Conservation (phyloP, 2,113 vertebrate species). For the Platichthys flesus region DNA sequence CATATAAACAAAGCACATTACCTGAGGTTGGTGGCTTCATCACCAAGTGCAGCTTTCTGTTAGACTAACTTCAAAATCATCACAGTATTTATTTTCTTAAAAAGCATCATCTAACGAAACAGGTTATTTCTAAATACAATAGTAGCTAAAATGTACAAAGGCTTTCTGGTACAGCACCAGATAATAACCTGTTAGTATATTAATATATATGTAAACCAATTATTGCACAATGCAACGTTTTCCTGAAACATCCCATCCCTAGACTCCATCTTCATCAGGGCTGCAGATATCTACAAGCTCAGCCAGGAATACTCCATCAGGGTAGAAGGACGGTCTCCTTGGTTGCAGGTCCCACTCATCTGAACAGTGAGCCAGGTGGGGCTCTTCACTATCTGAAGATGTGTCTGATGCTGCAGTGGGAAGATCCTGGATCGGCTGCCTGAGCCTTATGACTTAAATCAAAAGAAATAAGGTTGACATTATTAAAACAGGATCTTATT, state of each 20-base stretch:
- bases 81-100: neutral
- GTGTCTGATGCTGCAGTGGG: constrained; percentile 14
- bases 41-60: neutral
- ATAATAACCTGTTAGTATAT: neutral
- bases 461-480: neutral
- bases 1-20: constrained; percentile 40
- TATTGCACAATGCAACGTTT: neutral
- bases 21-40: neutral
- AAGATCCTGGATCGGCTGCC: constrained; percentile 55
- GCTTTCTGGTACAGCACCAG: neutral
- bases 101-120: neutral
- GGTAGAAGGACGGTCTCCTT: constrained; percentile 1
- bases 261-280: constrained; percentile 65
- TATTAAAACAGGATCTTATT: neutral
- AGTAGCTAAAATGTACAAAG: neutral
- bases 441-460: constrained; percentile 64
- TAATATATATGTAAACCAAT: neutral
- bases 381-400: neutral
- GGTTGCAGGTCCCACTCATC: constrained; percentile 14
- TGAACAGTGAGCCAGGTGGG: neutral
- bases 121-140: neutral
- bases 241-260: constrained; percentile 8
- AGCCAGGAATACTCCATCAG: constrained; percentile 58
- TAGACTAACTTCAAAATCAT: neutral
- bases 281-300: constrained; percentile 52